These are phyloP conservation scores for Caerostris extrusa DNA, from an alignment of 1,140 invertebrate species.

Conservation along the genomic window DNA sequence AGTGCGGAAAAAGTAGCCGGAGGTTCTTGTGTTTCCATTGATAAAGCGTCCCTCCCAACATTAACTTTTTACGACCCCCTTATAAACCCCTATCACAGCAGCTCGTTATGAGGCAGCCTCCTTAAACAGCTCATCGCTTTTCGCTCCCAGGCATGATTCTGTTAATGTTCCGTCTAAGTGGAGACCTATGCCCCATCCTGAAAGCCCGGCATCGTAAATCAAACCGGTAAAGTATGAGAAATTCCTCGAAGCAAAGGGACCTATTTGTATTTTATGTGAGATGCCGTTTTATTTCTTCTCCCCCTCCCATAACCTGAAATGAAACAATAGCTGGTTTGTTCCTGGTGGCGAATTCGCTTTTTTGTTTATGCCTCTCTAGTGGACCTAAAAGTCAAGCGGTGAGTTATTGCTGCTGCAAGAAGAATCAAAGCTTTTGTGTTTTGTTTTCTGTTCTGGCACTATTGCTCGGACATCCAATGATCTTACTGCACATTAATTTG, in stretches of 20 bases:
- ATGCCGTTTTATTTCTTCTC: conserved; percentile 53
- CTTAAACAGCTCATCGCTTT: conserved; percentile 5
- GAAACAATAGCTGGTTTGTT: conserved; percentile 52
- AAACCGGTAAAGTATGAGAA: conserved; percentile 46
- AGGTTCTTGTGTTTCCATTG: neutral
- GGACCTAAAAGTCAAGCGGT: neutral
- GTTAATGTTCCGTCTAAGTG: conserved; percentile 46
- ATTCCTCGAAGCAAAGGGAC: conserved; percentile 11
- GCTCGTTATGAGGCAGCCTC: neutral
- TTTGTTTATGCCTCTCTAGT: neutral
- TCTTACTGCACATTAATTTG: neutral
- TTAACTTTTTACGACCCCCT: conserved; percentile 39
- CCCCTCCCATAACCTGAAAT: neutral
- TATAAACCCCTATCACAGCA: neutral
- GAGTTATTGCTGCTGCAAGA: neutral
- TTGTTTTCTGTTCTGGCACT: no score
- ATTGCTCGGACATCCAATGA: no score
- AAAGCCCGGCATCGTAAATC: conserved; percentile 45
- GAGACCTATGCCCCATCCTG: conserved; percentile 43
- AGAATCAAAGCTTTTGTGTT: no score
- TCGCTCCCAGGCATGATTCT: conserved; percentile 47
- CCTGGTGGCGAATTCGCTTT: neutral
- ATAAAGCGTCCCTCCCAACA: conserved; percentile 6
- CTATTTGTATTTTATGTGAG: conserved; percentile 56
- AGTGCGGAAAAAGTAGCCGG: neutral